Percentiles rank a stretch among this genome's conserved stretches.
Evolutionary conservation across 1,140 invertebrate species (phyloP).

Genomic region (Drosophila biarmipes): DNA sequence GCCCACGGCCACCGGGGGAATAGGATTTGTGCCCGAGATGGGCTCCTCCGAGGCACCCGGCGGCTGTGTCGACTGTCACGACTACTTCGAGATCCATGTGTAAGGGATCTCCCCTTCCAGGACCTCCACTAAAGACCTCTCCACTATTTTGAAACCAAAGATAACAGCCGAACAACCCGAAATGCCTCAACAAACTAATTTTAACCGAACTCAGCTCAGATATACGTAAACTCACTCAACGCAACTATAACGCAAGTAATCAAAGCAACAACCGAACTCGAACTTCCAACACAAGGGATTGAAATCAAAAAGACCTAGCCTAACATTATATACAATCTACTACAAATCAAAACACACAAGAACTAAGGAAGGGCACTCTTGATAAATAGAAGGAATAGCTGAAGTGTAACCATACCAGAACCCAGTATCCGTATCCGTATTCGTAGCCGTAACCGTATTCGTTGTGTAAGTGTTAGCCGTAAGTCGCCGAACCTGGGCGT

Average conservation of each 20-base stretch:
- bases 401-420: background rate
- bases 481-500: slow-evolving; percentile 31
- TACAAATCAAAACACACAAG: background rate
- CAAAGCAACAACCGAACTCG: slow-evolving; percentile 24
- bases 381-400: background rate
- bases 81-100: slow-evolving; percentile 84
- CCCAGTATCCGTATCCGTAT: too few relatives aligned
- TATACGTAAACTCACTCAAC: slow-evolving; percentile 71
- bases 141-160: slow-evolving; percentile 52
- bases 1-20: slow-evolving; percentile 63
- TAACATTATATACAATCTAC: slow-evolving; percentile 28
- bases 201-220: slow-evolving; percentile 66
- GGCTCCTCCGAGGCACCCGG: slow-evolving; percentile 44
- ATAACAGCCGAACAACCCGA: slow-evolving; percentile 61
- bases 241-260: slow-evolving; percentile 34
- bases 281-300: slow-evolving; percentile 74
- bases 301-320: slow-evolving; percentile 60
- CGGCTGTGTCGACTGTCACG: slow-evolving; percentile 83
- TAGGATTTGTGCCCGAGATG: slow-evolving; percentile 67
- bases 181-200: slow-evolving; percentile 71
- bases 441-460: background rate
- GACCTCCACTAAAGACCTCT: background rate
- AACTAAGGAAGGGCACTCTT: slow-evolving; percentile 6
- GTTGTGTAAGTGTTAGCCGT: slow-evolving; percentile 47
- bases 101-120: slow-evolving; percentile 29